Evolutionary conservation across 1,140 invertebrate species (phyloP).

Genomic region (Archegozetes longisetosus): DNA sequence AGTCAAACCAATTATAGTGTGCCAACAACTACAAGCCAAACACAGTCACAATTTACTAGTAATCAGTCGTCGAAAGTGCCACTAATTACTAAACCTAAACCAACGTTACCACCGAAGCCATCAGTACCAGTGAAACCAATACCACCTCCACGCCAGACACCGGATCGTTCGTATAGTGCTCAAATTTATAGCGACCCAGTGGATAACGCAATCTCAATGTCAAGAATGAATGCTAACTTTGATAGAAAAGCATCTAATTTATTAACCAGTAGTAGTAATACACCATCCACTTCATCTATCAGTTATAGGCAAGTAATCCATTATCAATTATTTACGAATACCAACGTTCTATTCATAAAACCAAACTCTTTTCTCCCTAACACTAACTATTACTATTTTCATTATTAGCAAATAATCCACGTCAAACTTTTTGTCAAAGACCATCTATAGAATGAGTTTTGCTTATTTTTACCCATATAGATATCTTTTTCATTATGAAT

Average conservation of each 20-base stretch:
- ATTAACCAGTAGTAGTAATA: not conserved
- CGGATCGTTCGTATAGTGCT: not conserved
- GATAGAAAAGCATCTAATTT: not conserved
- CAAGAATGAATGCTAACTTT: too few relatives aligned
- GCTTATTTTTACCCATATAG: too few relatives aligned
- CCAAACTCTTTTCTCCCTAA: too few relatives aligned
- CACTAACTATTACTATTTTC: too few relatives aligned
- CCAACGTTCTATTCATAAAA: too few relatives aligned
- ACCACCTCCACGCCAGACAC: not conserved
- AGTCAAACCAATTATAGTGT: not conserved
- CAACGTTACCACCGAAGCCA: slow-evolving; percentile 20
- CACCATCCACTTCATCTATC: not conserved
- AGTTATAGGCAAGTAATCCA: not conserved
- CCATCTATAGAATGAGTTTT: too few relatives aligned
- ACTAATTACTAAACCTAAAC: slow-evolving; percentile 9
- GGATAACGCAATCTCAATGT: not conserved
- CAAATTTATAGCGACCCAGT: not conserved
- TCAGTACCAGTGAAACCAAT: slow-evolving; percentile 19
- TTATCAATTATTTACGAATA: too few relatives aligned
- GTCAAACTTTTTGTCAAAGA: too few relatives aligned
- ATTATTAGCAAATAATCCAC: too few relatives aligned
- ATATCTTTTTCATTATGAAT: too few relatives aligned
- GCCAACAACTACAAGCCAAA: slow-evolving; percentile 1
- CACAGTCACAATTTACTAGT: not conserved
- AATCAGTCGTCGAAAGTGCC: not conserved